These are phyloP conservation scores for Notolepis coatsorum DNA, from an alignment of 2,797 vertebrate genomes.

Conservation along the genomic window DNA sequence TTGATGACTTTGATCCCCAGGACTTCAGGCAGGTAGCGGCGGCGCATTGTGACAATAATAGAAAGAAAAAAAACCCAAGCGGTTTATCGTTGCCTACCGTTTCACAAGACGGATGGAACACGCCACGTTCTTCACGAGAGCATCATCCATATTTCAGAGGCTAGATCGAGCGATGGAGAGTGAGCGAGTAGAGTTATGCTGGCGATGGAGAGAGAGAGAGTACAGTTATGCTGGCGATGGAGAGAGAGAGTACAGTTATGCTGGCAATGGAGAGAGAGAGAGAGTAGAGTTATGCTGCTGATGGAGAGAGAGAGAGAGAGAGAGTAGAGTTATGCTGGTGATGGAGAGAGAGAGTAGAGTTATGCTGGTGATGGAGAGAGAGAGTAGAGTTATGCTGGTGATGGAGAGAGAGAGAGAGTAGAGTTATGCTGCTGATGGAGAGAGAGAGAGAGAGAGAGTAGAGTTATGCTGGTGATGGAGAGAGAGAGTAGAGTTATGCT, in stretches of 20 bases:
- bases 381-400: too few relatives aligned
- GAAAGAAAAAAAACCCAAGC: slow-evolving; percentile 41
- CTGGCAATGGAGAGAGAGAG: background rate
- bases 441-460: too few relatives aligned
- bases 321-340: too few relatives aligned
- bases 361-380: too few relatives aligned
- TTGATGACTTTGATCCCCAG: slow-evolving; percentile 39
- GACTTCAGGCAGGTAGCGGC: slow-evolving; percentile 37
- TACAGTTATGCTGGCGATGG: slow-evolving; percentile 14
- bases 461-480: too few relatives aligned
- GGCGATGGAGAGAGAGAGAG: slow-evolving; percentile 15
- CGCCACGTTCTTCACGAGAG: slow-evolving; percentile 17
- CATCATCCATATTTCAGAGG: slow-evolving; percentile 47
- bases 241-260: background rate
- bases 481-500: too few relatives aligned
- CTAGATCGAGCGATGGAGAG: slow-evolving; percentile 45
- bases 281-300: background rate
- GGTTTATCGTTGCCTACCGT: slow-evolving; percentile 23
- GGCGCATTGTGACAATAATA: slow-evolving; percentile 28
- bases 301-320: background rate
- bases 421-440: too few relatives aligned
- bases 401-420: too few relatives aligned
- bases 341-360: too few relatives aligned
- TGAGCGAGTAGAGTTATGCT: slow-evolving; percentile 50
- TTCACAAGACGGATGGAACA: slow-evolving; percentile 36